Base-by-base conservation (phyloP, 1,140 invertebrate species). In the Drusus annulatus region DNA sequence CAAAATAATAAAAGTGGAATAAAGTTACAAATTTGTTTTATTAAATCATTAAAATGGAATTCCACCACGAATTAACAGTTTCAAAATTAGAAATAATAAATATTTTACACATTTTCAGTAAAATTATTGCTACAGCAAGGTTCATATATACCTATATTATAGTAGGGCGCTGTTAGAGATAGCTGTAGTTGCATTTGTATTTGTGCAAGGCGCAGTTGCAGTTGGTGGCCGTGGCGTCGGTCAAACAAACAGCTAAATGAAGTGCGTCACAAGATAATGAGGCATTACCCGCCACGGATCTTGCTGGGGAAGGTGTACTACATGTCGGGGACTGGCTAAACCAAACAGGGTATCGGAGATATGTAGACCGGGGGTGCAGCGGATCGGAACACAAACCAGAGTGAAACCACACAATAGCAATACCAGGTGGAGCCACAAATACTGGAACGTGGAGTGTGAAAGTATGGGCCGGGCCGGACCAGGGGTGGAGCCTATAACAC, bases 91-190 rank as follows among this genome's bases (percentile, higher is more conserved):
- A n/a, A n/a, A n/a, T n/a, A n/a, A 87, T 89, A 89, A 89, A 88
- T 89, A 89, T 89, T 88, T 88, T 89, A 89, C 86, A 88, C 79
- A 81, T 83, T 65, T 76, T 83, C 87, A 89, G 87, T 84, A 86
- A 87, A 84, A 88, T 89, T 90, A 90, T 90, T 90, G 88, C 89
- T 90, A 88, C 85, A 86, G 87, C 87, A 86, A 86, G 85, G 85
- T 84, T 86, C 51, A 79, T 58, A 8, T 75, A 52, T 68, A 52
- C 50, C 45, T 71, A 73, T 56, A 45, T 65, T 63, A 65, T 56
- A 51, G 17, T 25, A 52, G 58, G 60, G 75, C 60, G 36, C 68
- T 31, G 63, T 17, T 68, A 31, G 31, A 73, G 23, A 19, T 16
- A 58, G 17, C 23, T 58, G 56, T n/a, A 58, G 23, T 19, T 58